Percentiles rank a stretch among this genome's conserved stretches.
Evolutionary conservation across 2,797 vertebrate genomes (phyloP).

Genomic region (Fringilla coelebs): DNA sequence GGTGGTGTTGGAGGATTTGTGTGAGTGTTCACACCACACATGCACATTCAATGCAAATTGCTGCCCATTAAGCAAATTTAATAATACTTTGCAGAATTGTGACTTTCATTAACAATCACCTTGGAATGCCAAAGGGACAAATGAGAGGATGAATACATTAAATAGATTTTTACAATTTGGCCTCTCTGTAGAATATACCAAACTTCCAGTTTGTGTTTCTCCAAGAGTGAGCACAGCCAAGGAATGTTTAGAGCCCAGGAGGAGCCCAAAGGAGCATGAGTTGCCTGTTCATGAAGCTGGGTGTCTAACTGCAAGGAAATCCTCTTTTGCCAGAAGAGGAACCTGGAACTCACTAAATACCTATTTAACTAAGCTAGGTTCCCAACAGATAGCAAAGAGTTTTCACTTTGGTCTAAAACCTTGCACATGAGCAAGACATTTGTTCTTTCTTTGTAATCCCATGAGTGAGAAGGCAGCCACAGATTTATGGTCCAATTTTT

Average conservation of each 20-base stretch:
- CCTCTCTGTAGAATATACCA: background rate
- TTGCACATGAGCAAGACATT: fast-evolving
- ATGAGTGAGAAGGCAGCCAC: background rate
- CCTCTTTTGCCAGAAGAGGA: background rate
- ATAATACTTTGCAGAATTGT: background rate
- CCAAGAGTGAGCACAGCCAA: background rate
- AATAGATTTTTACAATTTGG: background rate
- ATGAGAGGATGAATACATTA: background rate
- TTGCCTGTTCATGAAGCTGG: background rate
- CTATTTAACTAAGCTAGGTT: background rate
- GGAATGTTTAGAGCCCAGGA: background rate
- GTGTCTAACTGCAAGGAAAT: background rate
- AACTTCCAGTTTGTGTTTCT: background rate
- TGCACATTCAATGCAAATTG: background rate
- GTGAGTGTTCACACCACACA: fast-evolving
- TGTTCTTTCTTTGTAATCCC: background rate
- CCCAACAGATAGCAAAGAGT: background rate
- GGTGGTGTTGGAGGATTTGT: background rate
- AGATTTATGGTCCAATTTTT: background rate
- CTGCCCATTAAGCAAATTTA: background rate
- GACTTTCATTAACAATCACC: background rate
- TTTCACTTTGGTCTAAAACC: background rate
- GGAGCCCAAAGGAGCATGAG: background rate
- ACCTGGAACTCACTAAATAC: background rate
- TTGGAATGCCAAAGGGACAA: background rate